Conservation (phyloP, 2,888 invertebrate genomes). For the Pseudolycoriella hygida region DNA sequence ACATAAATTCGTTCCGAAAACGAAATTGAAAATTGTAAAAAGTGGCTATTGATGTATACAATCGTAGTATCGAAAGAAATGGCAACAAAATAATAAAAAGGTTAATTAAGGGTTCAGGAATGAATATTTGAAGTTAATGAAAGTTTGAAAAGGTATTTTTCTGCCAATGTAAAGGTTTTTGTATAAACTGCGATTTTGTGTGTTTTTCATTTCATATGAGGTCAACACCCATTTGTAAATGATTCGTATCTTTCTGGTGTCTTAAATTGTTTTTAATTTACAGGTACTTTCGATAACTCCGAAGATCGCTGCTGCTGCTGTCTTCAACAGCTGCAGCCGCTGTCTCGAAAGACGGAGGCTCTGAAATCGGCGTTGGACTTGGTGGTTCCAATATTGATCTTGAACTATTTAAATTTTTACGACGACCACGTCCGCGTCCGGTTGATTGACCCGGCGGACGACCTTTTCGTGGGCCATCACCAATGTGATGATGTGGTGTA, state of each 20-base stretch:
- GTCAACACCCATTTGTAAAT: neutral
- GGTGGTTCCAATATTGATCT: slow-evolving; percentile 18
- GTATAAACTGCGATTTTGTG: neutral
- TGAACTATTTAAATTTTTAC: slow-evolving; percentile 15
- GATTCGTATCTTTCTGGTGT: neutral
- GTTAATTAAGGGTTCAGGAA: too few species aligned
- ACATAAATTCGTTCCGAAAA: too few species aligned
- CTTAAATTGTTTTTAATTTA: slow-evolving; percentile 14
- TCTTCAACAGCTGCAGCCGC: slow-evolving; percentile 23
- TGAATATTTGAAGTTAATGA: too few species aligned
- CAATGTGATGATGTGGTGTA: slow-evolving; percentile 7
- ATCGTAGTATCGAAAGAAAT: too few species aligned
- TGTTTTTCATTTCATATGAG: neutral
- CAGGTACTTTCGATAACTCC: slow-evolving; percentile 29
- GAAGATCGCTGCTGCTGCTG: slow-evolving; percentile 11
- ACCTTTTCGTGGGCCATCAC: slow-evolving; percentile 4
- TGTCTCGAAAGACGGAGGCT: slow-evolving; percentile 28
- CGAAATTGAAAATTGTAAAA: too few species aligned
- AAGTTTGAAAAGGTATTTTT: too few species aligned
- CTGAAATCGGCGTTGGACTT: slow-evolving; percentile 22
- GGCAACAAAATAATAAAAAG: too few species aligned
- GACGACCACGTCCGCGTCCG: slow-evolving; percentile 21
- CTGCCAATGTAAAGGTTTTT: too few species aligned
- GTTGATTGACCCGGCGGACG: slow-evolving; percentile 15
- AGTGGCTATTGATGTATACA: too few species aligned